Evolutionary conservation across 2,113 vertebrate species (phyloP).

Genomic region (Neolamprologus modestus): DNA sequence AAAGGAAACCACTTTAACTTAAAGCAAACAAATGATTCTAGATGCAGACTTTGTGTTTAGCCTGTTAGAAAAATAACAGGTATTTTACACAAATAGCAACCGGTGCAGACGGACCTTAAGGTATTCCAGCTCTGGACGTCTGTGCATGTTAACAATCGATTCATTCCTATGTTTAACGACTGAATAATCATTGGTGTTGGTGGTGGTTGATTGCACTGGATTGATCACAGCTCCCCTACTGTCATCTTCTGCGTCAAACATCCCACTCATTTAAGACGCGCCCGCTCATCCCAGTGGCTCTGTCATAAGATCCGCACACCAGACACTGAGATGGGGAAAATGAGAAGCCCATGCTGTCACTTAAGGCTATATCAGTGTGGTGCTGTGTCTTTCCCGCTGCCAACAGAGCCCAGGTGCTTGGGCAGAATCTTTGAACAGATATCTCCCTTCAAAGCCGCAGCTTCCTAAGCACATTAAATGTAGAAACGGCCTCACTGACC

Average conservation of each 20-base stretch:
- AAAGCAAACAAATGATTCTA: background rate
- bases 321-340: constrained; percentile 12
- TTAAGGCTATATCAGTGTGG: constrained; percentile 13
- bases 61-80: background rate
- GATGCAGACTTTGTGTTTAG: background rate
- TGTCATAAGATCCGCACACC: constrained; percentile 10
- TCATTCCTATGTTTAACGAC: constrained; percentile 29
- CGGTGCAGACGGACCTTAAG: background rate
- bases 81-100: background rate
- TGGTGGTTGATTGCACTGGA: constrained; percentile 29
- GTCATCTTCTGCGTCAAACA: background rate
- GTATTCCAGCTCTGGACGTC: background rate
- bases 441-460: constrained; percentile 27
- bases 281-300: background rate
- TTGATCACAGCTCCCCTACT: constrained; percentile 26
- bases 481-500: constrained; percentile 28
- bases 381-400: background rate
- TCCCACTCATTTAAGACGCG: background rate
- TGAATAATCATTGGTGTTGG: constrained; percentile 25
- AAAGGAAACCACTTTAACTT: background rate
- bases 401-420: constrained; percentile 27
- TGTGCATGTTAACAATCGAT: constrained; percentile 27
- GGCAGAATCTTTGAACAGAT: background rate
- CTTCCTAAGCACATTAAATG: constrained; percentile 33
- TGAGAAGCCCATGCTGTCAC: constrained; percentile 42